Evolutionary conservation across 1,140 invertebrate species (phyloP), one percentile per base, ranked within the genome.

Genomic region (Polypedilum vanderplanki): DNA sequence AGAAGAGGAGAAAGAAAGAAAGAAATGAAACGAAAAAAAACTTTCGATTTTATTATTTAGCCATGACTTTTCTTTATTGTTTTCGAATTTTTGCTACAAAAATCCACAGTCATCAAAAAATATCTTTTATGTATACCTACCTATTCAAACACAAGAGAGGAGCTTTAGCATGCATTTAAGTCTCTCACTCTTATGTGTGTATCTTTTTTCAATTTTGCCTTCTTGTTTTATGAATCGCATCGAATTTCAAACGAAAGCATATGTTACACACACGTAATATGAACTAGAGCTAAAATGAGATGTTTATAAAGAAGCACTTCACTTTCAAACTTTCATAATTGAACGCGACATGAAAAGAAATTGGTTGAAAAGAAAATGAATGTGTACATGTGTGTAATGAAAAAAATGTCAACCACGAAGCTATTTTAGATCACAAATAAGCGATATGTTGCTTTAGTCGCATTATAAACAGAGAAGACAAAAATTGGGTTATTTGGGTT

Each of bases 1-100:
- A 46, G n/a, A 57, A n/a, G 46, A 57, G n/a, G 12, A n/a, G n/a
- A 57, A 57, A 57, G 12, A 57, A 57, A 57, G 46, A 57, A 57
- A 57, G 46, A 57, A 12, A 57, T 57, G 46, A 57, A 33, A 18
- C 65, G 18, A 70, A 17, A 76, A 41, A 17, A 33, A 76, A 46
- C 46, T 41, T 74, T 75, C 40, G 67, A 76, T 65, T 74, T 74
- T 76, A 57, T 57, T 57, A 57, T 57, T n/a, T n/a, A 57, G 46
- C 46, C n/a, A 33, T 57, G 46, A 57, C 46, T 57, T 15, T 57
- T 46, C n/a, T 57, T 12, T 15, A 57, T 57, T 57, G 46, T 57
- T 57, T 33, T 57, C 46, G 12, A 57, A 57, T 57, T 33, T n/a
- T 57, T 57, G 46, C 46, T n/a, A 57, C 46, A 57, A 57, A 57